phyloP scores from a whole-genome alignment of 2,113 vertebrate genomes.

The Delphinus delphis region DNA sequence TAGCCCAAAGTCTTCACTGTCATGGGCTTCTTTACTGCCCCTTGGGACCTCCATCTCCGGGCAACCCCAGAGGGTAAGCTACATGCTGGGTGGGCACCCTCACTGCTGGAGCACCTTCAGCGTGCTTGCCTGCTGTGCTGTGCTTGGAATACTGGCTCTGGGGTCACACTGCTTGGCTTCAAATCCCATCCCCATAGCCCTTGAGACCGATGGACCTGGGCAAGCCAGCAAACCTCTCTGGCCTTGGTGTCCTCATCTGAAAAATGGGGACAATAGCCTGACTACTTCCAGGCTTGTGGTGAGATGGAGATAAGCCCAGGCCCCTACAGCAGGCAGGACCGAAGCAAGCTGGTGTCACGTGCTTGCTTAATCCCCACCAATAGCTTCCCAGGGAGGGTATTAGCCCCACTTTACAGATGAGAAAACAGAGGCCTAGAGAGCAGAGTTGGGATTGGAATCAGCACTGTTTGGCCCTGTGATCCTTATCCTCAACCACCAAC shows the following conservation, averaged over 20 bases:
- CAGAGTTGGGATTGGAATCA: not conserved
- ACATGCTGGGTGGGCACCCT: not conserved
- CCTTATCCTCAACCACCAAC: not conserved
- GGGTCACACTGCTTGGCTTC: not conserved
- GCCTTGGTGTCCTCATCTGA: not conserved
- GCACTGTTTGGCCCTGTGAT: fast-evolving
- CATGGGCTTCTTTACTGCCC: not conserved
- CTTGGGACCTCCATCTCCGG: not conserved
- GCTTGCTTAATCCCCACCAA: not conserved
- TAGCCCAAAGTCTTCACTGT: not conserved
- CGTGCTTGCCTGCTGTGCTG: not conserved
- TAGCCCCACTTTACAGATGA: not conserved
- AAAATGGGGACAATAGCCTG: not conserved
- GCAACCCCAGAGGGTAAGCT: not conserved
- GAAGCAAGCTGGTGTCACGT: not conserved
- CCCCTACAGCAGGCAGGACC: too few relatives aligned
- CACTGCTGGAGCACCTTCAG: fast-evolving
- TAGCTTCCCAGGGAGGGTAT: not conserved
- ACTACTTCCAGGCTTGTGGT: not conserved
- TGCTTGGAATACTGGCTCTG: not conserved
- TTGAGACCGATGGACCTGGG: not conserved
- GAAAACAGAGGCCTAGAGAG: not conserved
- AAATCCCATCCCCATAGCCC: not conserved
- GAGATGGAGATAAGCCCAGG: not conserved
- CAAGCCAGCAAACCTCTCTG: not conserved